These are phyloP conservation scores for Diplazon laetatorius DNA, from an alignment of 2,888 invertebrate genomes.

Conservation along the genomic window DNA sequence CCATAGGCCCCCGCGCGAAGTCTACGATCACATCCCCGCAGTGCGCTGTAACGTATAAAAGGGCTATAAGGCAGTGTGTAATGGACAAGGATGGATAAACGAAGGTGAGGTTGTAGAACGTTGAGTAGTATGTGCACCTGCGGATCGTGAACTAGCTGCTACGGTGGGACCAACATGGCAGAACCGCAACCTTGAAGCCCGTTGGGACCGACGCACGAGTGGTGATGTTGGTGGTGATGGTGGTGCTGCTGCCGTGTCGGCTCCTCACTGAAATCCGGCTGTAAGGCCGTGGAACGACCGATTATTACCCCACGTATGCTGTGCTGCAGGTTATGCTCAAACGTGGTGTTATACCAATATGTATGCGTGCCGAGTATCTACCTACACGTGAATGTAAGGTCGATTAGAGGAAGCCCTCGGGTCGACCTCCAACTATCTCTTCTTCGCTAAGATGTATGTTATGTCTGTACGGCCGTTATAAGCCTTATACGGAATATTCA, in stretches of 20 bases:
- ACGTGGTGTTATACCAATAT: constrained; percentile 39
- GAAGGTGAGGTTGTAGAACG: constrained; percentile 19
- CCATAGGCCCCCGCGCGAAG: constrained; percentile 42
- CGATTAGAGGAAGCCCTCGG: constrained; percentile 53
- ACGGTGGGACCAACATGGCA: constrained; percentile 44
- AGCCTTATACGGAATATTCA: constrained; percentile 45
- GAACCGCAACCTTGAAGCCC: constrained; percentile 31
- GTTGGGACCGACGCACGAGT: constrained; percentile 49
- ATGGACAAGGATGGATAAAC: constrained; percentile 44
- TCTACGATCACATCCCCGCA: constrained; percentile 42
- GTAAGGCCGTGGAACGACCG: constrained; percentile 54
- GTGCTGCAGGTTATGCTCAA: constrained; percentile 28
- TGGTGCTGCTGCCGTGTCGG: constrained; percentile 20
- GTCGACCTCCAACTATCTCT: constrained; percentile 42
- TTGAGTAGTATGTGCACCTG: constrained; percentile 44
- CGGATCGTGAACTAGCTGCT: constrained; percentile 44
- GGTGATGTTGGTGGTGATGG: not conserved
- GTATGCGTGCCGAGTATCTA: constrained; percentile 35
- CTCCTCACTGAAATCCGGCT: constrained; percentile 53
- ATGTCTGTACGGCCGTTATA: constrained; percentile 55
- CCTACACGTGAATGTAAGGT: constrained; percentile 25
- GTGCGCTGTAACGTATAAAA: not conserved
- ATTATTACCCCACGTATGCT: constrained; percentile 61
- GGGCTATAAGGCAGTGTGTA: not conserved
- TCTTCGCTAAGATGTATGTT: constrained; percentile 44